phyloP scores from a whole-genome alignment of 2,113 vertebrate genomes.

The Chionis minor region DNA sequence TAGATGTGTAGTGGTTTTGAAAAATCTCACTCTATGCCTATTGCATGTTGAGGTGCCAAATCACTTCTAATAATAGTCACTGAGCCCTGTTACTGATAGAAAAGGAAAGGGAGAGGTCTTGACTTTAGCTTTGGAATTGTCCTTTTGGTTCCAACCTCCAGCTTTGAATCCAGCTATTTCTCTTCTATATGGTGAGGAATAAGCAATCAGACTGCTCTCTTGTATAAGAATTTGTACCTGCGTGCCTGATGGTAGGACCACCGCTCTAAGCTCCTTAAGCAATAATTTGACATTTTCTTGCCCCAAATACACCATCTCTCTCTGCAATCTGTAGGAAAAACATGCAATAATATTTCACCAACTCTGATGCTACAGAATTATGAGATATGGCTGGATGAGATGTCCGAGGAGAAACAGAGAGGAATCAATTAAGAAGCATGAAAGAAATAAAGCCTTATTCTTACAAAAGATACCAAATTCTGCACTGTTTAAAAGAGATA shows the following conservation, averaged over 20 bases:
- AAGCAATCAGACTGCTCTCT: not conserved
- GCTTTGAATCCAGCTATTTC: not conserved
- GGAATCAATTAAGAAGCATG: not conserved
- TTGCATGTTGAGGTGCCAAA: not conserved
- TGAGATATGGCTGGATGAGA: not conserved
- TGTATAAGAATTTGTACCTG: not conserved
- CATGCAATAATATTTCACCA: not conserved
- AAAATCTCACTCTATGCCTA: slow-evolving; percentile 9
- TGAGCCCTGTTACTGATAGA: not conserved
- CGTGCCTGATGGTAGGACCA: not conserved
- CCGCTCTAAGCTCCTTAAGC: not conserved
- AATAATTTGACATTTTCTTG: not conserved
- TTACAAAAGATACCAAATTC: not conserved
- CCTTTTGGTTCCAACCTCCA: not conserved
- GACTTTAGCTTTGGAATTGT: not conserved
- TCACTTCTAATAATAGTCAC: not conserved
- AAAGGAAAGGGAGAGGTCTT: not conserved
- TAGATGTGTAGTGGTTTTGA: slow-evolving; percentile 26
- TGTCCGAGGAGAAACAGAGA: not conserved
- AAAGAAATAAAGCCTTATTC: not conserved
- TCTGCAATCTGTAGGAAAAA: not conserved
- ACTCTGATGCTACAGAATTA: not conserved
- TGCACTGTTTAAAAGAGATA: not conserved
- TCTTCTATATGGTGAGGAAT: not conserved
- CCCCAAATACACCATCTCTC: not conserved